Conservation (phyloP, 2,888 invertebrate genomes). For the Philhelius pedissequus region DNA sequence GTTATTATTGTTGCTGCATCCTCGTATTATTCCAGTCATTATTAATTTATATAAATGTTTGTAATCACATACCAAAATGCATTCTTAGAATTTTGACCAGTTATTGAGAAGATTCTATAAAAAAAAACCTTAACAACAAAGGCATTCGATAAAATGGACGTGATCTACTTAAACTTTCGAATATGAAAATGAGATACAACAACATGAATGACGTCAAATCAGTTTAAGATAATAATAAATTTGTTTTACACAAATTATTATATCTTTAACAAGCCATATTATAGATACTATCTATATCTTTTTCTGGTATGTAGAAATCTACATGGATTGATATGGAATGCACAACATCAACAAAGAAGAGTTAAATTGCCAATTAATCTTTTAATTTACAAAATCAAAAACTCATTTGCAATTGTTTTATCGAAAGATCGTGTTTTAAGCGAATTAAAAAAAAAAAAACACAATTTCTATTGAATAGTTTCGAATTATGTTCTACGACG, state of each 20-base stretch:
- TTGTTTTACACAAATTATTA: neutral
- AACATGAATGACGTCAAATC: neutral
- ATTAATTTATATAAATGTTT: neutral
- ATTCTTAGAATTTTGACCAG: neutral
- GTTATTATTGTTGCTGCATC: neutral
- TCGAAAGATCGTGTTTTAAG: neutral
- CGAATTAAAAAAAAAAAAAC: too few species aligned
- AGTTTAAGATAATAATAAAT: neutral
- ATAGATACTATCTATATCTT: neutral
- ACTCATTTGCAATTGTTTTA: neutral
- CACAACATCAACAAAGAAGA: neutral
- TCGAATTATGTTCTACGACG: too few species aligned
- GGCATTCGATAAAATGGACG: neutral
- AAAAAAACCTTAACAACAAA: neutral
- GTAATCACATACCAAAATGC: neutral
- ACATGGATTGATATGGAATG: neutral
- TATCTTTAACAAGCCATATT: neutral
- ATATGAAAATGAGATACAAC: neutral
- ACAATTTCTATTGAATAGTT: too few species aligned
- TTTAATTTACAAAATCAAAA: neutral
- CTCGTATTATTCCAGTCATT: neutral
- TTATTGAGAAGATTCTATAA: neutral
- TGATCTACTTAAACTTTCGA: neutral
- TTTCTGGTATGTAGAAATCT: too few species aligned
- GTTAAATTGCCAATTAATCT: neutral